Evolutionary conservation across 2,797 vertebrate genomes (phyloP).

Genomic region (Syngnathus acus): DNA sequence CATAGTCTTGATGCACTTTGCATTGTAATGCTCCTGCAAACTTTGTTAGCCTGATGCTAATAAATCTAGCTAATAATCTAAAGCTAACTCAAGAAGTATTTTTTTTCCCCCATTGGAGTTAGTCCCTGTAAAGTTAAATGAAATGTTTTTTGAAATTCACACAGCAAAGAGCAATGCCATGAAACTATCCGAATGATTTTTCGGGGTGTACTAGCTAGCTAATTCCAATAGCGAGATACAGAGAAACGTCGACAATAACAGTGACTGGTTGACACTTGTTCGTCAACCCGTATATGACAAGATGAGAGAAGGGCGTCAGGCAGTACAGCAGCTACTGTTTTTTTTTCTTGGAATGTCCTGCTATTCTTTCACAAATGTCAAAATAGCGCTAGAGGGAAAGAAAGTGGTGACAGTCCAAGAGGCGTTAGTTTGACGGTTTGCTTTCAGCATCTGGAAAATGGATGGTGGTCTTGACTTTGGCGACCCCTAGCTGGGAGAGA

Average conservation of each 20-base stretch:
- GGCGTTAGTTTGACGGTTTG: not conserved
- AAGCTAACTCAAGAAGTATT: no score
- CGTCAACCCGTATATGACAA: not conserved
- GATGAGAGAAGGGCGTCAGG: slow-evolving; percentile 9
- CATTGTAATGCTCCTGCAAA: slow-evolving; percentile 18
- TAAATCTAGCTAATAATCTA: not conserved
- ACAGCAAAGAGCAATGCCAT: not conserved
- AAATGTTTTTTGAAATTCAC: not conserved
- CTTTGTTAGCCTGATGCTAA: slow-evolving; percentile 10
- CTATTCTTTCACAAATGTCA: slow-evolving; percentile 25
- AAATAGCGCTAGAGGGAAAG: not conserved
- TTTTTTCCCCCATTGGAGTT: no score
- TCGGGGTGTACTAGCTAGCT: not conserved
- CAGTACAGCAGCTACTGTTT: slow-evolving; percentile 53
- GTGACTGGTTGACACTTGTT: not conserved
- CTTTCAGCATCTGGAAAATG: slow-evolving; percentile 32
- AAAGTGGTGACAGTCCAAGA: not conserved
- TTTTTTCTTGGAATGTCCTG: slow-evolving; percentile 29
- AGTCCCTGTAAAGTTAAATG: not conserved
- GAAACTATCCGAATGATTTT: no score
- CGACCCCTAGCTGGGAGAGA: slow-evolving; percentile 86
- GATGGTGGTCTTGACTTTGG: slow-evolving; percentile 46
- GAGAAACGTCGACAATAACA: no score
- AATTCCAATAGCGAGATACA: not conserved
- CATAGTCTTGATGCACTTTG: slow-evolving; percentile 49